These are phyloP conservation scores for Drosophila testacea DNA, from an alignment of 2,888 invertebrate genomes.

Conservation along the genomic window DNA sequence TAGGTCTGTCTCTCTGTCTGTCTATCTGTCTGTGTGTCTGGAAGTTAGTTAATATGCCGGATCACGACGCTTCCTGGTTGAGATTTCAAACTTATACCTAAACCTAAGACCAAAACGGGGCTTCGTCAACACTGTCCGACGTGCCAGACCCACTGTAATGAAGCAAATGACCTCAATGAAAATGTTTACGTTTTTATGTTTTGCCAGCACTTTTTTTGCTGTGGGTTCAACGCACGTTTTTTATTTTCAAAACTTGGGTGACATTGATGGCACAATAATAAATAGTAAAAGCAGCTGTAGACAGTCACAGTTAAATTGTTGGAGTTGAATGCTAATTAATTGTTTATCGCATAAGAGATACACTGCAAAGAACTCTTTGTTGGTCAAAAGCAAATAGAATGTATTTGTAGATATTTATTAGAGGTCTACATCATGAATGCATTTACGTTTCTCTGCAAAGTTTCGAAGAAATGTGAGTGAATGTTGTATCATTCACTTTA, in stretches of 20 bases:
- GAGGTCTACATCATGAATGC: too few relatives aligned
- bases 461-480: too few relatives aligned
- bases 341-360: not conserved
- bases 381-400: not conserved
- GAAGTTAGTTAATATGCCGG: constrained; percentile 54
- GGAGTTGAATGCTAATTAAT: constrained; percentile 27
- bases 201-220: constrained; percentile 5
- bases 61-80: constrained; percentile 36
- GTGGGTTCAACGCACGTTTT: constrained; percentile 60
- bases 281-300: constrained; percentile 14
- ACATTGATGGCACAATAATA: constrained; percentile 30
- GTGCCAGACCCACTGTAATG: constrained; percentile 32
- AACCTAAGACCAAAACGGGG: not conserved
- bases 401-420: too few relatives aligned
- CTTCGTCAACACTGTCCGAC: constrained; percentile 19
- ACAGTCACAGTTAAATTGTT: constrained; percentile 1
- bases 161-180: constrained; percentile 50
- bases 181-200: constrained; percentile 15
- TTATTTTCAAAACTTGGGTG: constrained; percentile 10
- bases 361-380: not conserved
- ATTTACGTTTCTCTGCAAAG: too few relatives aligned
- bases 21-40: not conserved
- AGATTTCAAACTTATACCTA: constrained; percentile 2
- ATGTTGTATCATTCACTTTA: too few relatives aligned
- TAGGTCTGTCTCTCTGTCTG: not conserved